A percentile compares a stretch with the other conserved stretches of the same genome.
Conservation (phyloP, 2,888 invertebrate genomes). For the Fabriciana adippe region DNA sequence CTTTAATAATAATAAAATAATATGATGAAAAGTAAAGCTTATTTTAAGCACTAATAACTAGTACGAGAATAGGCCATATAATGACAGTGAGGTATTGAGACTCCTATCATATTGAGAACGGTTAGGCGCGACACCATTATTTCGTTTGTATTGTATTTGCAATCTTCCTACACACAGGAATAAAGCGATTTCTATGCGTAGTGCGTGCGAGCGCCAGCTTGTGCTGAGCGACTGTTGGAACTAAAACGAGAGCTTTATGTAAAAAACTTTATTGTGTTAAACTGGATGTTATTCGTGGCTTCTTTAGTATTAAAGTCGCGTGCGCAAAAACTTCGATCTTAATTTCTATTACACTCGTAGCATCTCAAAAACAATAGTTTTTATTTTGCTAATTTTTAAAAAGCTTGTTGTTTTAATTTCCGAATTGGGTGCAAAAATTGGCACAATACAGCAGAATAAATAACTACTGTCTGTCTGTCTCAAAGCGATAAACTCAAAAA, state of each 20-base stretch:
- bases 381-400: neutral
- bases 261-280: constrained; percentile 18
- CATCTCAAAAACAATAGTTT: neutral
- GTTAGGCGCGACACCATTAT: neutral
- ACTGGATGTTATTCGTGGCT: constrained; percentile 7
- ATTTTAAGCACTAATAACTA: no score
- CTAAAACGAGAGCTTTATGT: constrained; percentile 3
- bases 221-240: constrained; percentile 7
- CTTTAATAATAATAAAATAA: no score
- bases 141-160: neutral
- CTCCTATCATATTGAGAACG: no score
- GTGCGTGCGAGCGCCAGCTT: constrained; percentile 14
- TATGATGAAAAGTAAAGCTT: no score
- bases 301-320: neutral
- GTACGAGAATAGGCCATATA: no score
- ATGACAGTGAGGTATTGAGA: no score
- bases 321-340: neutral
- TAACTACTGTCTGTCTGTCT: no score
- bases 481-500: no score
- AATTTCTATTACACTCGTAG: neutral
- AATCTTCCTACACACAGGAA: neutral
- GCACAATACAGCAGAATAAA: no score
- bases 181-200: constrained; percentile 16
- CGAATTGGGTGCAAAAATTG: no score
- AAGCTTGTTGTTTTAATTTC: no score